Base-by-base conservation (phyloP, 2,888 invertebrate genomes). In the Leptothorax acervorum region DNA sequence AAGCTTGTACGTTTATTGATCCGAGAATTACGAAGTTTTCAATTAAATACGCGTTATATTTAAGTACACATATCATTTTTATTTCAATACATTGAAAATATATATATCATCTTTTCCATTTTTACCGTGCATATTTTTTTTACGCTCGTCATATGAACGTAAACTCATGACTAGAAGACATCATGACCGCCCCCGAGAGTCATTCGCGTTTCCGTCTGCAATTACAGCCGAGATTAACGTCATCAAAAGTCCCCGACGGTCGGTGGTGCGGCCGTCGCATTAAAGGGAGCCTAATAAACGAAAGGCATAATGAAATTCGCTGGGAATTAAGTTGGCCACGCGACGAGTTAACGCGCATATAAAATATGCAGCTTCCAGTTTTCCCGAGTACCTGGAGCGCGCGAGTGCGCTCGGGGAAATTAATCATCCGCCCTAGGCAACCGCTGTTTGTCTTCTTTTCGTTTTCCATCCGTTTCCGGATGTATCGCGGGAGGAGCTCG, bases 251-350 rank as follows among this genome's bases (percentile, higher is more conserved):
- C 82, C 85, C 83, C 82, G 6, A 65, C 55, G 86, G 84, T 63
- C 57, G 51, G 71, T 31, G 81, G 35, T 35, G 55, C 60, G 62
- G 82, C 57, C 39, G 84, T 66, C 66, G 55, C 75, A 85, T 81
- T 82, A 84, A 86, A 83, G 85, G 57, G 28, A 81, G 84, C 73
- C 85, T 91, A 90, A 91, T 90, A 90, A 91, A 92, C 86, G 88
- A 88, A 89, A 88, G 85, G 87, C 85, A 89, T 90, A 91, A 92
- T 90, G 88, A 89, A 91, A 91, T 91, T 87, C 86, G 87, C 81
- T 87, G 85, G 83, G 90, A 93, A 92, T 92, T 91, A 92, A 92
- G 92, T 92, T 91, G 88, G 79, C 88, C 87, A 88, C 71, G 88
- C 83, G 86, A 87, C 86, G 88, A 89, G 89, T 90, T 92, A 91